A percentile compares a stretch with the other conserved stretches of the same genome.
phyloP scores from a whole-genome alignment of 2,797 vertebrate species.

The Trachops cirrhosus region DNA sequence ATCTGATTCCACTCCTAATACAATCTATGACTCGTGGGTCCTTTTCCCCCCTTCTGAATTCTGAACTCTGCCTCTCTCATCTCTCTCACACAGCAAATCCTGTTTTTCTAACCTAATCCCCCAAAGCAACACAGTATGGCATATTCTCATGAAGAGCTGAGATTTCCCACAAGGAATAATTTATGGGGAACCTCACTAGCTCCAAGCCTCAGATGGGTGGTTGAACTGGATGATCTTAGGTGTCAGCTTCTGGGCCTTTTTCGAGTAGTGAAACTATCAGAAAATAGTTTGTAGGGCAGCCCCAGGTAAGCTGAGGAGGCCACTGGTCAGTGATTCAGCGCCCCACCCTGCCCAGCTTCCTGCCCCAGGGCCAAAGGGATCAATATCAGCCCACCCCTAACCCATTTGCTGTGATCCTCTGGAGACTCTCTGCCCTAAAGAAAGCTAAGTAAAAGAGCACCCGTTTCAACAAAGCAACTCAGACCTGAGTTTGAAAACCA shows the following conservation, averaged over 20 bases:
- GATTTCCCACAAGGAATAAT: background rate
- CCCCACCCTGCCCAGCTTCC: background rate
- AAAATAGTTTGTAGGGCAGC: background rate
- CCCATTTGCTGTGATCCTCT: background rate
- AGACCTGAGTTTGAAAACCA: conserved; percentile 39
- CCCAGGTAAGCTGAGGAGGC: background rate
- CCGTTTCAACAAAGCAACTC: background rate
- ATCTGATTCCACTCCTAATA: background rate
- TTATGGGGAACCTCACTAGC: background rate
- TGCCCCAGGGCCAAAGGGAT: background rate
- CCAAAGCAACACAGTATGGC: background rate
- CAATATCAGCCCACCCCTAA: background rate
- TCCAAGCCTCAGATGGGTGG: background rate
- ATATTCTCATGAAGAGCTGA: background rate
- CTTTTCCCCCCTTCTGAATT: background rate
- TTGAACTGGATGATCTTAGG: background rate
- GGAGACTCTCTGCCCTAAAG: background rate
- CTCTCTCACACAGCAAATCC: background rate
- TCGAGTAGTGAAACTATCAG: background rate
- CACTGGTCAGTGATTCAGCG: background rate
- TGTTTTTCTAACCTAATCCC: background rate
- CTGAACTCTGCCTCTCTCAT: background rate
- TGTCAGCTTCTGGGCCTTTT: background rate
- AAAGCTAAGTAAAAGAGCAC: background rate
- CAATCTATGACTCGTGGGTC: background rate